Evolutionary conservation across 1,140 invertebrate species (phyloP).

Genomic region (Gonatopus flavifemur): DNA sequence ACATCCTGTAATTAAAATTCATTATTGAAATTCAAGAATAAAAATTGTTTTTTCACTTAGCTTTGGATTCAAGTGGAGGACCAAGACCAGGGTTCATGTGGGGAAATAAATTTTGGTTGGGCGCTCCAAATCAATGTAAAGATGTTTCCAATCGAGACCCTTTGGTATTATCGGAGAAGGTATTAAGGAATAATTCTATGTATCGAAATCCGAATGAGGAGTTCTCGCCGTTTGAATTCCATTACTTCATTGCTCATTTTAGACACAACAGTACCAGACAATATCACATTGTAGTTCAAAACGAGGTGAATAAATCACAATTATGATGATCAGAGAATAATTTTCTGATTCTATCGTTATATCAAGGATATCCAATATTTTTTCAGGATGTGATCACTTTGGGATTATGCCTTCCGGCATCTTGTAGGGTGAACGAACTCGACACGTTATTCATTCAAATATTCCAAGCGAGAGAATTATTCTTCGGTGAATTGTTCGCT

Average conservation of each 20-base stretch:
- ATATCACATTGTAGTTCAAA: conserved; percentile 40
- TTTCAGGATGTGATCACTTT: conserved; percentile 41
- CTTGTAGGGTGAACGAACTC: too few species aligned
- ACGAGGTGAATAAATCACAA: conserved; percentile 49
- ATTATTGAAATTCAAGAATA: too few species aligned
- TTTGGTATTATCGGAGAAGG: conserved; percentile 26
- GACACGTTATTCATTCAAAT: too few species aligned
- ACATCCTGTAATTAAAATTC: too few species aligned
- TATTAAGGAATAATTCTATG: conserved; percentile 33
- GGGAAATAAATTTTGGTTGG: conserved; percentile 60
- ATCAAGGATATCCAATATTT: conserved; percentile 7
- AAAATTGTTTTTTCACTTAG: conserved; percentile 37
- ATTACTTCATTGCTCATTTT: conserved; percentile 49
- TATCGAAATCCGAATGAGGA: conserved; percentile 40
- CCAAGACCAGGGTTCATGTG: conserved; percentile 51
- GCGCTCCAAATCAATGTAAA: conserved; percentile 47
- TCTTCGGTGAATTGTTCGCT: too few species aligned
- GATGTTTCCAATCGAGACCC: conserved; percentile 33
- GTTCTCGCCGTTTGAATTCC: conserved; percentile 48
- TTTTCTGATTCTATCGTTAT: neutral
- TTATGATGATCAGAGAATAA: neutral
- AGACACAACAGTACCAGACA: conserved; percentile 54
- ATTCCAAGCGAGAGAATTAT: too few species aligned
- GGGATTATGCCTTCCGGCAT: conserved; percentile 42
- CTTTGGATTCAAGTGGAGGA: conserved; percentile 57